phyloP scores from a whole-genome alignment of 2,888 invertebrate species.

The Nymphalis urticae region DNA sequence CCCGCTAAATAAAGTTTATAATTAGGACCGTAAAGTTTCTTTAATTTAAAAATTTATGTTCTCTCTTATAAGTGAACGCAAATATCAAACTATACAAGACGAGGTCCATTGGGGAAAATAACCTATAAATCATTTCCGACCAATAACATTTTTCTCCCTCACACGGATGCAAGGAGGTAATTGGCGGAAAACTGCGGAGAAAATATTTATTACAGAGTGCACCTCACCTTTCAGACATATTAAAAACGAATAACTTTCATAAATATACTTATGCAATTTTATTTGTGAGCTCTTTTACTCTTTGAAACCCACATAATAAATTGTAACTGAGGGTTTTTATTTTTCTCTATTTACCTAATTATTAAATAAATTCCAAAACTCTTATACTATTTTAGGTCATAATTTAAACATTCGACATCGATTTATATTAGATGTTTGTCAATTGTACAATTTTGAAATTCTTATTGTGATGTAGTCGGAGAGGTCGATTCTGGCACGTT shows the following conservation, averaged over 20 bases:
- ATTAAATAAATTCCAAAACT: too few relatives aligned
- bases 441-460: too few relatives aligned
- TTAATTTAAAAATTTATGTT: not conserved
- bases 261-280: not conserved
- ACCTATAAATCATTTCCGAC: slow-evolving; percentile 6
- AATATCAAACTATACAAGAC: not conserved
- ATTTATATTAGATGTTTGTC: too few relatives aligned
- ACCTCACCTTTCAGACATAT: not conserved
- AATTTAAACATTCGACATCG: too few relatives aligned
- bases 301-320: too few relatives aligned
- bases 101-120: slow-evolving; percentile 5
- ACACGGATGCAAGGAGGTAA: not conserved
- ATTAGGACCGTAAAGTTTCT: too few relatives aligned
- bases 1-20: too few relatives aligned
- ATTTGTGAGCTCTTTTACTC: not conserved
- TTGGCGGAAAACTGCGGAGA: slow-evolving; percentile 9
- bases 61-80: not conserved
- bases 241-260: not conserved
- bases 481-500: too few relatives aligned
- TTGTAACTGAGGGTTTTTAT: too few relatives aligned
- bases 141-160: slow-evolving; percentile 10
- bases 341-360: too few relatives aligned
- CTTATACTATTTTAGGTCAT: too few relatives aligned
- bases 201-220: slow-evolving; percentile 4
- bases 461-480: too few relatives aligned